Evolutionary conservation across 2,797 vertebrate species (phyloP), one percentile per base, ranked within the genome.

Genomic region (Heterohyrax brucei): DNA sequence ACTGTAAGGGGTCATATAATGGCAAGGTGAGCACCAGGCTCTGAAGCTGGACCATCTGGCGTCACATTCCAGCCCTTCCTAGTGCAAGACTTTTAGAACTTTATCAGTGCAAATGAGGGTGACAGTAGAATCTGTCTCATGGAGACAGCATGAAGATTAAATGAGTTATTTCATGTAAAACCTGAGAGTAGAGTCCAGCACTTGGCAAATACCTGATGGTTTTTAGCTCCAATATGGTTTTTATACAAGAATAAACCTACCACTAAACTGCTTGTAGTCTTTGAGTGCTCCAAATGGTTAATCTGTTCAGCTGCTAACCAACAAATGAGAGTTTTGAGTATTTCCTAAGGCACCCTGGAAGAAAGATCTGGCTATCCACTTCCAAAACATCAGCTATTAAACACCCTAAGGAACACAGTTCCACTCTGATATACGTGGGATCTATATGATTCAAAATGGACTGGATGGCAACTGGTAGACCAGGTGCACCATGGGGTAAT

Each of bases 401-500:
- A 33, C 26, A 33, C n/a, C 10, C 16, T 72, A 72, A 7, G 16
- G 66, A 39, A 19, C 70, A 72, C n/a, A 39, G 70, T 39, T 19
- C 33, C 21, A n/a, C 8, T 72, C 70, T 72, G n/a, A 72, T 33
- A 39, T 18, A 39, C 70, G 39, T 22, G n/a, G 70, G 70, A 72
- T 39, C 33, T 72, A n/a, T 7, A 21, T 39, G n/a, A 72, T 16
- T 72, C 3, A 8, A 19, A 39, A 72, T 19, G 0, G 19, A 39
- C n/a, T 39, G 18, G n/a, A 22, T 9, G 33, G n/a, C 33, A 72
- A 33, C n/a, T 39, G 33, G 18, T 30, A 72, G 19, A 12, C 1
- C 16, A 13, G 3, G 68, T 44, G 12, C 3, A 14, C 22, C 4
- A 10, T 79, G 48, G 2, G 3, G 8, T 1, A 1, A 28, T 26